Conservation (phyloP, 2,888 invertebrate species). For the Gryllus longicercus region DNA sequence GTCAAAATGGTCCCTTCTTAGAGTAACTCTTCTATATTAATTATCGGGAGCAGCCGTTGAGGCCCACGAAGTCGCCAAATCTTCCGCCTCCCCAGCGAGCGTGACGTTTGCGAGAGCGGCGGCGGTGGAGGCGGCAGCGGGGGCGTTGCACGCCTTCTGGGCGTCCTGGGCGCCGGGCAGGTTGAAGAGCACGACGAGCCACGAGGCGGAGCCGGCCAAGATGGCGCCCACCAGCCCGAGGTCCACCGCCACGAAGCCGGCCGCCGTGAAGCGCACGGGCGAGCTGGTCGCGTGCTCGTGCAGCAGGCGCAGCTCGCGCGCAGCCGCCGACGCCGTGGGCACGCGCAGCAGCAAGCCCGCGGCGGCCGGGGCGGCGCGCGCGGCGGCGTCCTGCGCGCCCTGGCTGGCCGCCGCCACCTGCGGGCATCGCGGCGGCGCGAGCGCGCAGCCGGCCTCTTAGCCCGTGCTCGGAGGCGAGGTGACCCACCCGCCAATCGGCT, state of each 20-base stretch:
- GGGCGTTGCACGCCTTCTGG: neutral
- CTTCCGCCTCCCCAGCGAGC: no score
- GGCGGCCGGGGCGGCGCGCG: neutral
- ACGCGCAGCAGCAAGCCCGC: neutral
- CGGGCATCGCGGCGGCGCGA: no score
- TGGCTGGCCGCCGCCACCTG: neutral
- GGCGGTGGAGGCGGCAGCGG: no score
- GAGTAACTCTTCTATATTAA: no score
- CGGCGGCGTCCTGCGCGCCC: neutral
- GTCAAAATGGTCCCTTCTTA: no score
- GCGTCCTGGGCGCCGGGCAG: neutral
- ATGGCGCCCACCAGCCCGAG: neutral
- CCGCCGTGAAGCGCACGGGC: neutral
- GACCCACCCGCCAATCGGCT: no score
- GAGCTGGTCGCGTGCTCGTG: neutral
- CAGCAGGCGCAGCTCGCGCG: neutral
- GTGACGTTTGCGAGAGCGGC: no score
- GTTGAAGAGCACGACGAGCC: neutral
- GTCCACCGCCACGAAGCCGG: neutral
- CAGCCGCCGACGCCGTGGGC: neutral
- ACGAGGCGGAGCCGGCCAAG: neutral
- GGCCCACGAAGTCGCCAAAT: no score
- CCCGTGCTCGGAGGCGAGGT: no score
- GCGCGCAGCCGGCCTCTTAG: no score
- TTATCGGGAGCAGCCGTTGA: no score